These are phyloP conservation scores for Syndactyla subalaris DNA, from an alignment of 2,797 vertebrate genomes.

Conservation along the genomic window DNA sequence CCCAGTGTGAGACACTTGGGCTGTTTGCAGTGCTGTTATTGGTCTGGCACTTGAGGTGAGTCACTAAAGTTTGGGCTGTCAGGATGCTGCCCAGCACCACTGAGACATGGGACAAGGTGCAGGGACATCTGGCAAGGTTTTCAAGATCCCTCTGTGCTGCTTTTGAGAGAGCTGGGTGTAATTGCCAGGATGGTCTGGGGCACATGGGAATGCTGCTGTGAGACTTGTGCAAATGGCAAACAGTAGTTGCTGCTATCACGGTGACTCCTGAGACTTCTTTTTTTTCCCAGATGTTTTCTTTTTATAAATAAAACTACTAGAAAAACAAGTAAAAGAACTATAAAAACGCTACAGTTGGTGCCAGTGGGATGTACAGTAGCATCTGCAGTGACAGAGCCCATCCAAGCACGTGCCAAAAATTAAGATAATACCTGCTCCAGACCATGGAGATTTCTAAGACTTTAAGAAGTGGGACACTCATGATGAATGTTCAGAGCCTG, in stretches of 20 bases:
- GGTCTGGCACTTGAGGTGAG: not conserved
- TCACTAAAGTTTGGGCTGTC: not conserved
- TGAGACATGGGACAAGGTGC: not conserved
- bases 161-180: not conserved
- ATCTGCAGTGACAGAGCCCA: not conserved
- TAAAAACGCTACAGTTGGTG: not conserved
- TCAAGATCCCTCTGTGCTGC: not conserved
- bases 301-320: not conserved
- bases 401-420: accelerated
- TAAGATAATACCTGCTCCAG: not conserved
- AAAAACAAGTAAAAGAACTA: not conserved
- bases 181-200: not conserved
- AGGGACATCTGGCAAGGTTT: not conserved
- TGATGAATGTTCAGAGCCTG: not conserved
- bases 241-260: not conserved
- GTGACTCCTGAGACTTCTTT: not conserved
- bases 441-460: not conserved
- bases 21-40: not conserved
- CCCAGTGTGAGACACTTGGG: not conserved
- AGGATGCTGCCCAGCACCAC: not conserved
- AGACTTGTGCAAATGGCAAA: not conserved
- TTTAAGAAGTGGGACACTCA: not conserved
- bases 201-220: not conserved
- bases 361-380: not conserved
- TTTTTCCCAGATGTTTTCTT: not conserved